Evolutionary conservation across 2,113 vertebrate genomes (phyloP).

Genomic region (Pseudopodoces humilis): DNA sequence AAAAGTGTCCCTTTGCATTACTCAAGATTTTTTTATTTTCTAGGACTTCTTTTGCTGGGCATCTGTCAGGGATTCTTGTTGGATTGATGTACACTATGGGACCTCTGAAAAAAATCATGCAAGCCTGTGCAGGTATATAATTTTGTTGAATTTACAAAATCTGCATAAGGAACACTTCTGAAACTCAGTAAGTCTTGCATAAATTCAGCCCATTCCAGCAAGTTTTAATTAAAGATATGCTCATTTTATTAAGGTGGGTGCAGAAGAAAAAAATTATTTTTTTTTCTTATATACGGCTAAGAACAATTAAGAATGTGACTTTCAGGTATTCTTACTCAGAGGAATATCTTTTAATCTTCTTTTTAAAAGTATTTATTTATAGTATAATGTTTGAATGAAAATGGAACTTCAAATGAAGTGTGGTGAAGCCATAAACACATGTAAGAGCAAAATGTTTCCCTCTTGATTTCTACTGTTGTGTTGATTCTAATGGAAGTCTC

Average conservation of each 20-base stretch:
- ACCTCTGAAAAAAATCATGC: slow-evolving; percentile 85
- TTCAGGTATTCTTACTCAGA: not conserved
- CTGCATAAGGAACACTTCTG: not conserved
- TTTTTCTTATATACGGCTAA: not conserved
- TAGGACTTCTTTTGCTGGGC: slow-evolving; percentile 91
- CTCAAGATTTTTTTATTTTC: not conserved
- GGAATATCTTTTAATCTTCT: not conserved
- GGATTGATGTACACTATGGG: slow-evolving; percentile 89
- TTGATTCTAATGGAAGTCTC: not conserved
- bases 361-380: not conserved
- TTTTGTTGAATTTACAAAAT: not conserved
- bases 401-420: not conserved
- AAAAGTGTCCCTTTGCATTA: not conserved
- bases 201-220: not conserved
- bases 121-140: slow-evolving; percentile 79
- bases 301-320: not conserved
- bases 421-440: not conserved
- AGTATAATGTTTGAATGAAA: not conserved
- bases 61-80: slow-evolving; percentile 92
- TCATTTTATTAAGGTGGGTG: not conserved
- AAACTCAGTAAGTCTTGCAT: not conserved
- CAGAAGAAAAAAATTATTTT: not conserved
- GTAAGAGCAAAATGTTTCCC: not conserved
- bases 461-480: not conserved
- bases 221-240: not conserved